Percentiles rank a stretch among this genome's conserved stretches.
These are phyloP conservation scores for Sitta europaea DNA, from an alignment of 2,113 vertebrate species.

Conservation along the genomic window DNA sequence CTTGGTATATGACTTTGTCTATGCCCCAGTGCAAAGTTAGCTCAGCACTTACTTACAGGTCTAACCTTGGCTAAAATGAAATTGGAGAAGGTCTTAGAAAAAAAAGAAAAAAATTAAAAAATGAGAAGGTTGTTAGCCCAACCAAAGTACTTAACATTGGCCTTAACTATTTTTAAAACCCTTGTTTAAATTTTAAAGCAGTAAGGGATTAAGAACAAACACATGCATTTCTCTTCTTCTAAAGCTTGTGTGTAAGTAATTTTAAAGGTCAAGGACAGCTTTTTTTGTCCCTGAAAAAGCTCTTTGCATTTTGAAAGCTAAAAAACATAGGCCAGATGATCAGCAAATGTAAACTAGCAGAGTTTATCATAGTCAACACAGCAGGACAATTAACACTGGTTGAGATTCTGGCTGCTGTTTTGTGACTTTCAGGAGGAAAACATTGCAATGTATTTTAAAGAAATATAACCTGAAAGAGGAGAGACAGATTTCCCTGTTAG, in stretches of 20 bases:
- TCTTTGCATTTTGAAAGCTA: background rate
- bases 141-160: background rate
- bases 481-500: background rate
- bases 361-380: background rate
- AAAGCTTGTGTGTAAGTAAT: background rate
- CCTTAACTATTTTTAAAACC: slow-evolving; percentile 45
- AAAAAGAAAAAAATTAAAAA: background rate
- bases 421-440: background rate
- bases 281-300: background rate
- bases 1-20: background rate
- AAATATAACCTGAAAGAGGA: slow-evolving; percentile 11
- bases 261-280: slow-evolving; percentile 23
- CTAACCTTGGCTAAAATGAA: background rate
- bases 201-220: slow-evolving; percentile 45
- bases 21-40: background rate
- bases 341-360: background rate
- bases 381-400: background rate
- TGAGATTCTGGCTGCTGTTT: background rate
- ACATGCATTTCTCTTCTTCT: background rate
- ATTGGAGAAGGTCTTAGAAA: background rate
- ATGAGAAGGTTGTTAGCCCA: background rate
- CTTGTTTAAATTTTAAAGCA: slow-evolving; percentile 55
- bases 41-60: background rate
- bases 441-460: background rate
- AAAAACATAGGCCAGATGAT: background rate